phyloP scores from a whole-genome alignment of 2,888 invertebrate species.

The Dynastes tityus region DNA sequence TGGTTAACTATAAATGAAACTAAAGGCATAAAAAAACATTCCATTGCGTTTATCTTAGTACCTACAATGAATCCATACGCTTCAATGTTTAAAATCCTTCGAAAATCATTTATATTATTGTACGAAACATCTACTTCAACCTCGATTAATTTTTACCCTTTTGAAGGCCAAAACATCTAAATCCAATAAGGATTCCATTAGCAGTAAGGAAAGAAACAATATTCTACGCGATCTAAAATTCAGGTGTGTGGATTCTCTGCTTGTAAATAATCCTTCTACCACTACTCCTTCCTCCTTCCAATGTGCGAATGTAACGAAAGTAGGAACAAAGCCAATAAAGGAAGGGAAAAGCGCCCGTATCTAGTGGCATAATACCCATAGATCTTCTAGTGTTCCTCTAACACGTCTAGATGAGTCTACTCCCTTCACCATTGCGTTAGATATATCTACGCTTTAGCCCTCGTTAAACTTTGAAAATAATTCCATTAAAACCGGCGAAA shows the following conservation, averaged over 20 bases:
- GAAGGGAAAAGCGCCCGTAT: not conserved
- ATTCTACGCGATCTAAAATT: not conserved
- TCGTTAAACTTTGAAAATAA: slow-evolving; percentile 37
- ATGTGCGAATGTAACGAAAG: not conserved
- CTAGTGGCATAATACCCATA: not conserved
- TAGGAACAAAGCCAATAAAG: slow-evolving; percentile 25
- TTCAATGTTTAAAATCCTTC: too few species aligned
- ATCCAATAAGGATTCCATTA: slow-evolving; percentile 7
- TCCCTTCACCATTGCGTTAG: not conserved
- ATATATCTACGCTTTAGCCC: slow-evolving; percentile 4
- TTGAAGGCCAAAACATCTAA: not conserved
- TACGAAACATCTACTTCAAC: not conserved
- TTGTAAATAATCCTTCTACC: slow-evolving; percentile 10
- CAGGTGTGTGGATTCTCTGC: not conserved
- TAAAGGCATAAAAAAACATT: too few species aligned
- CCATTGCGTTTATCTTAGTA: too few species aligned
- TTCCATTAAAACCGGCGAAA: slow-evolving; percentile 28
- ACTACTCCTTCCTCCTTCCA: not conserved
- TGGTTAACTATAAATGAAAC: too few species aligned
- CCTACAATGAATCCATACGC: too few species aligned
- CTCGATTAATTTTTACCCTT: not conserved
- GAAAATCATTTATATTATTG: not conserved
- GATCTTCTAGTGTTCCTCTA: too few species aligned
- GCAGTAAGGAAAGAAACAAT: not conserved
- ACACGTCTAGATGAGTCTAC: not conserved